Percentiles rank a stretch among this genome's conserved stretches.
Evolutionary conservation across 2,888 invertebrate species (phyloP).

Genomic region (Platynereis dumerilii): DNA sequence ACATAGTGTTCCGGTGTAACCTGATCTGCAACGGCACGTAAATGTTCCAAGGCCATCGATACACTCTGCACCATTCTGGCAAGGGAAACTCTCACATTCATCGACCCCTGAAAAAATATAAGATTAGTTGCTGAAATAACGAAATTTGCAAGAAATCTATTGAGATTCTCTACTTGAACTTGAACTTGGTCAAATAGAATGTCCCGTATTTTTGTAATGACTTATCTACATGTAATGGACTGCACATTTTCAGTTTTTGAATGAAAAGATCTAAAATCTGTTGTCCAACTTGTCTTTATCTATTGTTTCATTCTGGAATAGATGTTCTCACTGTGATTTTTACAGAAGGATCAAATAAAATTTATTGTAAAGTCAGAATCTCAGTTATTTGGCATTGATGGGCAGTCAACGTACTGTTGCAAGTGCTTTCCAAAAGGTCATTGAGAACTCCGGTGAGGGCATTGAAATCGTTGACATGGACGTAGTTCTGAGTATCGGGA

Average conservation of each 20-base stretch:
- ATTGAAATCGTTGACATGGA: slow-evolving; percentile 49
- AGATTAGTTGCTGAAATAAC: slow-evolving; percentile 2
- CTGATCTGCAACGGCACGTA: slow-evolving; percentile 50
- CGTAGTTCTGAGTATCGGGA: slow-evolving; percentile 49
- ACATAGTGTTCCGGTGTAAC: slow-evolving; percentile 53
- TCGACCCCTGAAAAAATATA: slow-evolving; percentile 43
- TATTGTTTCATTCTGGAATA: too few species aligned
- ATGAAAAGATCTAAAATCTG: too few species aligned
- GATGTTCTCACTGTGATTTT: too few species aligned
- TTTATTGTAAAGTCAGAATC: too few species aligned
- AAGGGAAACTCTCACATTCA: slow-evolving; percentile 48
- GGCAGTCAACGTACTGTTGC: slow-evolving; percentile 54
- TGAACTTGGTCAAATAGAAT: too few species aligned
- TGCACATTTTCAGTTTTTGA: too few species aligned
- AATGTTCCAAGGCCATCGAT: slow-evolving; percentile 52
- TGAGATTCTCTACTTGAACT: too few species aligned
- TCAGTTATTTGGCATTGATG: too few species aligned
- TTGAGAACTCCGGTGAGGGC: slow-evolving; percentile 45
- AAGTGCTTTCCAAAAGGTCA: slow-evolving; percentile 48
- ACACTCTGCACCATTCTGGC: slow-evolving; percentile 53
- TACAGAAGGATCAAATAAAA: too few species aligned
- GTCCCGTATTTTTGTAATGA: too few species aligned
- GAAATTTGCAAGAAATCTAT: background rate
- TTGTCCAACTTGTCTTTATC: too few species aligned
- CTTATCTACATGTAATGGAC: too few species aligned